These are phyloP conservation scores for Misgurnus anguillicaudatus DNA, from an alignment of 2,113 vertebrate genomes.

Conservation along the genomic window DNA sequence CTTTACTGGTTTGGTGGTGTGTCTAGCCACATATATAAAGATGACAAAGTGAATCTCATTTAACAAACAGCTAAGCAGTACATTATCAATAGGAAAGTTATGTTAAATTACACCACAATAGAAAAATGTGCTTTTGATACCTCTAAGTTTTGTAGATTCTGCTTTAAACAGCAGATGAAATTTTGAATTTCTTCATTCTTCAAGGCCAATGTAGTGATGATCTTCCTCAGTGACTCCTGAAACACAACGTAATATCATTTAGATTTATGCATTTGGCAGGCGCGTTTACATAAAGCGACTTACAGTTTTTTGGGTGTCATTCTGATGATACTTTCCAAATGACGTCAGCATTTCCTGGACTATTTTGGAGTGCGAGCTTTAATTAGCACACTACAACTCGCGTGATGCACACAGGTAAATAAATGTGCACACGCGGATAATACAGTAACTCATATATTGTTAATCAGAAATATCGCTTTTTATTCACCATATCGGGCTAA, in stretches of 20 bases:
- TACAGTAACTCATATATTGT: neutral
- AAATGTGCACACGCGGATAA: neutral
- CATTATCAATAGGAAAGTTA: too few species aligned
- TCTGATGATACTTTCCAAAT: neutral
- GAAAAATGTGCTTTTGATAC: slow-evolving; percentile 55
- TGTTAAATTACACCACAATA: neutral
- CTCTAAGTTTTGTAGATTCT: slow-evolving; percentile 89
- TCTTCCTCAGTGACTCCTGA: slow-evolving; percentile 87
- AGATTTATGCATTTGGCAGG: neutral
- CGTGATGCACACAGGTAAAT: neutral
- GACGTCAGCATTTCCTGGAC: neutral
- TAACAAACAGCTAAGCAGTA: too few species aligned
- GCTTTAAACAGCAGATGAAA: slow-evolving; percentile 88
- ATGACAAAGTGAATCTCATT: neutral
- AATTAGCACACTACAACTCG: neutral
- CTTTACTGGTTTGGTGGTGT: too few species aligned
- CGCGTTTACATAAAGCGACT: too few species aligned
- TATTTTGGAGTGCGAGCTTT: neutral
- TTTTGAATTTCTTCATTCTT: slow-evolving; percentile 96
- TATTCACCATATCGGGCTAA: neutral
- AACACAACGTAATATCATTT: slow-evolving; percentile 4
- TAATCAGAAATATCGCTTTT: neutral
- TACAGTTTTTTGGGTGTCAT: neutral
- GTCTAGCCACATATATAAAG: neutral
- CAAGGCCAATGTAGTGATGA: slow-evolving; percentile 87